A percentile compares a stretch with the other conserved stretches of the same genome.
These are phyloP conservation scores for Acrobeloides nanus DNA, from an alignment of 2,888 invertebrate species.

Conservation along the genomic window DNA sequence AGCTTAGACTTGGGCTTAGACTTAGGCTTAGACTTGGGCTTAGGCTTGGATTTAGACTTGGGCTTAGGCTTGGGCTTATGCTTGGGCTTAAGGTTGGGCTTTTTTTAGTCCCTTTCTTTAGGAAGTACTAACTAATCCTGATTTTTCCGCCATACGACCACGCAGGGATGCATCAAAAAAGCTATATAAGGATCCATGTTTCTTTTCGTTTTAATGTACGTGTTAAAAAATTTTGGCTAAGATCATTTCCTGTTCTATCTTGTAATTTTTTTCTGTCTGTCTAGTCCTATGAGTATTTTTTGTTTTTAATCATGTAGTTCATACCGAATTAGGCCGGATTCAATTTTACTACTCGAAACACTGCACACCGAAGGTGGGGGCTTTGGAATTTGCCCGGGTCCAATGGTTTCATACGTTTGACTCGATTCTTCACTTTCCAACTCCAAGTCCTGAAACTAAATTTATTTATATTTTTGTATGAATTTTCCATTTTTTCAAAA, in stretches of 20 bases:
- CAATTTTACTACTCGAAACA: slow-evolving; percentile 36
- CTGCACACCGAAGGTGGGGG: slow-evolving; percentile 46
- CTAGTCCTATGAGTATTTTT: not conserved
- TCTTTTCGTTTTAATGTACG: not conserved
- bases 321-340: slow-evolving; percentile 41
- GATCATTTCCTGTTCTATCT: not conserved
- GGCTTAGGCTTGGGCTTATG: too few species aligned
- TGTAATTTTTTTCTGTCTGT: not conserved
- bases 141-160: too few species aligned
- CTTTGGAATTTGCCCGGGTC: slow-evolving; percentile 29
- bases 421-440: slow-evolving; percentile 45
- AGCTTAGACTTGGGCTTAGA: too few species aligned
- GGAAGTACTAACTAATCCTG: too few species aligned
- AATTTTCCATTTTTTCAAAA: too few species aligned
- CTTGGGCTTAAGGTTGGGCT: too few species aligned
- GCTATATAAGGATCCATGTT: too few species aligned
- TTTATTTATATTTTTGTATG: not conserved
- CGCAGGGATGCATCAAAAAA: too few species aligned
- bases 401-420: slow-evolving; percentile 48
- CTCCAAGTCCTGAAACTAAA: slow-evolving; percentile 39
- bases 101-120: too few species aligned
- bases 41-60: too few species aligned
- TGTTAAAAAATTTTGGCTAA: not conserved
- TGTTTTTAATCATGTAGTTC: not conserved
- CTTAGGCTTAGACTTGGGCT: too few species aligned